A percentile compares a stretch with the other conserved stretches of the same genome.
These are phyloP conservation scores for Melikaiella ostensackeni DNA, from an alignment of 2,888 invertebrate species.

Conservation along the genomic window DNA sequence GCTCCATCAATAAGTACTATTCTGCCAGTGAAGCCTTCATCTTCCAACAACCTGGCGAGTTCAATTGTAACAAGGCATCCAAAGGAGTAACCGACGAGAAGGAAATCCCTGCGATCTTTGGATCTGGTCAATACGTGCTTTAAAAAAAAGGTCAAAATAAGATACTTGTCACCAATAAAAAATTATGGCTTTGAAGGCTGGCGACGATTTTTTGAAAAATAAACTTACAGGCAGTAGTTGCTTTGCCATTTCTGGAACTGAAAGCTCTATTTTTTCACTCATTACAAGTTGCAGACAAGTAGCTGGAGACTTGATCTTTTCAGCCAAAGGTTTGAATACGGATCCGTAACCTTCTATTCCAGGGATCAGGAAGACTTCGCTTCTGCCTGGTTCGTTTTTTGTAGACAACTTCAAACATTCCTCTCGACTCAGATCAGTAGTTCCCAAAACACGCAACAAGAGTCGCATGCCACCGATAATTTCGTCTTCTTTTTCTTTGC, in stretches of 20 bases:
- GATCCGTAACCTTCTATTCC: constrained; percentile 75
- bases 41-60: constrained; percentile 85
- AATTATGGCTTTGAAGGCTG: not conserved
- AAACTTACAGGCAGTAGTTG: constrained; percentile 79
- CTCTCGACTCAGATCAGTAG: constrained; percentile 49
- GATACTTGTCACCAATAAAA: not conserved
- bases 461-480: constrained; percentile 60
- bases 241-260: constrained; percentile 79
- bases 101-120: constrained; percentile 78
- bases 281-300: constrained; percentile 62
- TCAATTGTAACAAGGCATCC: constrained; percentile 89
- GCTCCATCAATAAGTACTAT: constrained; percentile 90
- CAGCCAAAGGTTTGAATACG: constrained; percentile 68
- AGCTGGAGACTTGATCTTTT: constrained; percentile 69
- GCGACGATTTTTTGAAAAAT: not conserved
- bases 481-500: constrained; percentile 41
- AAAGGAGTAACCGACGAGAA: constrained; percentile 92
- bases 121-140: constrained; percentile 81
- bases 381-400: constrained; percentile 55
- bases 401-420: constrained; percentile 61
- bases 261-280: constrained; percentile 75
- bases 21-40: constrained; percentile 81
- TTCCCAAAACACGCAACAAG: constrained; percentile 55
- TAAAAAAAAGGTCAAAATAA: constrained; percentile 9
- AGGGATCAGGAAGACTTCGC: constrained; percentile 72